Conservation (phyloP, 2,888 invertebrate species). For the Ophion ellenae region DNA sequence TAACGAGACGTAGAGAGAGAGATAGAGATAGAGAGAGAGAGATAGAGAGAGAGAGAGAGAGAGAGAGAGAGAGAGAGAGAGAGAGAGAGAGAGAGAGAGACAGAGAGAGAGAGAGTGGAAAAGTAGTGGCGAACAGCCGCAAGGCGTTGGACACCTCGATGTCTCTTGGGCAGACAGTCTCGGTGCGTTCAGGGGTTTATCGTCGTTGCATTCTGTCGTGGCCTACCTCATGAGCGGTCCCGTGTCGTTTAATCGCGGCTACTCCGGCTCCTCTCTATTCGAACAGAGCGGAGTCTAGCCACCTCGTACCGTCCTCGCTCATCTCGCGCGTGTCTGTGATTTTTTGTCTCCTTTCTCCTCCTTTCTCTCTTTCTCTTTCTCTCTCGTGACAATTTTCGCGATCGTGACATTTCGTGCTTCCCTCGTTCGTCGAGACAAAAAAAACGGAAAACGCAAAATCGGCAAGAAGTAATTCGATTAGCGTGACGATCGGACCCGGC, state of each 20-base stretch:
- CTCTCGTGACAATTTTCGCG: not conserved
- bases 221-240: conserved; percentile 66
- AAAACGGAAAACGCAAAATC: too few species aligned
- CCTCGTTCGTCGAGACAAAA: too few species aligned
- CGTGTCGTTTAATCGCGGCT: conserved; percentile 62
- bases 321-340: conserved; percentile 36
- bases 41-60: not conserved
- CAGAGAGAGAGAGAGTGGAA: not conserved
- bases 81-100: not conserved
- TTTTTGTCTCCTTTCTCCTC: not conserved
- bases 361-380: not conserved
- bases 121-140: conserved; percentile 18
- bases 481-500: too few species aligned
- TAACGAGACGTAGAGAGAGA: conserved; percentile 19
- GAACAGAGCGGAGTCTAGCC: conserved; percentile 66
- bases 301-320: conserved; percentile 51
- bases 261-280: conserved; percentile 63
- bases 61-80: not conserved
- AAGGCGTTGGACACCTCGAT: conserved; percentile 19
- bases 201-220: conserved; percentile 64
- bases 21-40: not conserved
- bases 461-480: too few species aligned
- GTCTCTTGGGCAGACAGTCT: conserved; percentile 32
- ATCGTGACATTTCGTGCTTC: too few species aligned
- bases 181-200: conserved; percentile 54